Evolutionary conservation across 2,113 vertebrate species (phyloP), one percentile per base, ranked within the genome.

Genomic region (Seriola aureovittata): DNA sequence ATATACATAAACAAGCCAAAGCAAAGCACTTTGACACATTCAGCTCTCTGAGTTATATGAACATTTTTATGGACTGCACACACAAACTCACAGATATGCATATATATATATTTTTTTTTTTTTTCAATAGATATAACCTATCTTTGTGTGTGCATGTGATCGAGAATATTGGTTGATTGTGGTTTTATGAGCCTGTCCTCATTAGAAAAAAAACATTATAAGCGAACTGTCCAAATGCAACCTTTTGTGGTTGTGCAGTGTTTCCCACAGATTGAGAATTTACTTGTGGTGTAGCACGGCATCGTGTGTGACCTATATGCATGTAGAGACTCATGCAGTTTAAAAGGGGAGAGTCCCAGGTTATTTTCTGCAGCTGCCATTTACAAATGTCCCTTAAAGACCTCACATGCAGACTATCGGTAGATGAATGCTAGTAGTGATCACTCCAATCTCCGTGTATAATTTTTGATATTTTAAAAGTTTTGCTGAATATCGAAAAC

Each of bases 1-100:
- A 29, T 55, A 67, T 32, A 73, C 66, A 70, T 60, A 78, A 85
- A 85, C 75, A 88, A 80, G 78, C 10, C 48, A 42, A 55, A 71
- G 68, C 40, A 80, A 71, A 57, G 19, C 42, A 8, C 40, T 69
- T 42, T 42, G 8, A 42, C 8, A 42, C 21, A 5, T 60, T 74
- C 21, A 68, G 25, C 50, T 54, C 50, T 54, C 29, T 58, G 36
- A 42, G 21, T 73, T 21, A 21, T 46, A 6, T 23, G 0, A 38
- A 17, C 4, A 59, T 0, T 78, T 10, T 52, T 11, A 23, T 44
- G 17, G 59, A 58, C 54, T 73, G 10, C 14, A 59, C 5, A 1
- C 7, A 63, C 25, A 60, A 44, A 40, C 34, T 13, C 44, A 50
- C 13, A 48, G 10, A 82, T 19, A 14, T 4, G 8, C 38, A 70